Percentiles rank a stretch among this genome's conserved stretches.
phyloP scores from a whole-genome alignment of 1,140 invertebrate species.

The Cydia pomonella region DNA sequence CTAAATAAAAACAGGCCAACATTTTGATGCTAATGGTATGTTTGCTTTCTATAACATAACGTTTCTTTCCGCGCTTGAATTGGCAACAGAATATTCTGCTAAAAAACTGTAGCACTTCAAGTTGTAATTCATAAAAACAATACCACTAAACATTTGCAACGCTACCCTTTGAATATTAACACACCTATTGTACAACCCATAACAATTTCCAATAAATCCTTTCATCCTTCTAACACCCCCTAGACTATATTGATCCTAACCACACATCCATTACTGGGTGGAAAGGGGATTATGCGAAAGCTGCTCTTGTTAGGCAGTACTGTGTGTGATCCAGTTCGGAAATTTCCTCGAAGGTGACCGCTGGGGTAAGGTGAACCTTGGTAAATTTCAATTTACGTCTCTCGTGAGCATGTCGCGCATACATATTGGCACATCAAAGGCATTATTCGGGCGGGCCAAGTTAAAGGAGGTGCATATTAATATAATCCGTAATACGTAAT shows the following conservation, averaged over 20 bases:
- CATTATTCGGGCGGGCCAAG: constrained; percentile 34
- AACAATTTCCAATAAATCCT: constrained; percentile 31
- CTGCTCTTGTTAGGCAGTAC: not conserved
- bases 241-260: not conserved
- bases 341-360: constrained; percentile 17
- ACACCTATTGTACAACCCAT: constrained; percentile 21
- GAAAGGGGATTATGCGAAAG: not conserved
- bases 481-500: constrained; percentile 25
- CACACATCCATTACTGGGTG: constrained; percentile 21
- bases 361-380: constrained; percentile 34
- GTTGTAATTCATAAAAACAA: constrained; percentile 23
- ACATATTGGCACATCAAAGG: constrained; percentile 52
- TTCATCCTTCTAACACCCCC: not conserved
- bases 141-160: constrained; percentile 16
- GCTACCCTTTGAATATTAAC: constrained; percentile 25
- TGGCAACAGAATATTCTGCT: not conserved
- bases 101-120: not conserved
- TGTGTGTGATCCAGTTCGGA: constrained; percentile 12
- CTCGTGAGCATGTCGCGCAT: constrained; percentile 45
- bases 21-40: too few relatives aligned
- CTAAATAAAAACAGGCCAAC: too few relatives aligned
- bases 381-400: constrained; percentile 54
- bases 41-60: too few relatives aligned
- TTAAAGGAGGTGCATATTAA: constrained; percentile 33
- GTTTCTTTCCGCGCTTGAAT: not conserved